Percentiles rank a stretch among this genome's conserved stretches.
Evolutionary conservation across 2,888 invertebrate species (phyloP).

Genomic region (Meiosimyza decipiens): DNA sequence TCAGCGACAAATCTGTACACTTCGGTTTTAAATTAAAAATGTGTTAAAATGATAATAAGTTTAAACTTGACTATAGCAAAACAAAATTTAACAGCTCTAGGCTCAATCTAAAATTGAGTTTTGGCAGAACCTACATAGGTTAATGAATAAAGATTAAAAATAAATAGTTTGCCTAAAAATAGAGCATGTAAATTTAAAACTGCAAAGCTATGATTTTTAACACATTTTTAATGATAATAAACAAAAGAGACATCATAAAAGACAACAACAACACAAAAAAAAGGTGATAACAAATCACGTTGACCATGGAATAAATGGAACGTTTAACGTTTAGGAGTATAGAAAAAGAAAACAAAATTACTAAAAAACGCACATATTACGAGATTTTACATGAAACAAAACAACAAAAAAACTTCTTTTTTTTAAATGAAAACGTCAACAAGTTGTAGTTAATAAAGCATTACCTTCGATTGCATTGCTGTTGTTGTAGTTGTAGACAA

Average conservation of each 20-base stretch:
- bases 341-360: slow-evolving; percentile 28
- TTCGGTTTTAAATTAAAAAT: no score
- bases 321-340: slow-evolving; percentile 26
- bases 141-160: no score
- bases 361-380: slow-evolving; percentile 17
- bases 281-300: slow-evolving; percentile 37
- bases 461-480: slow-evolving; percentile 39
- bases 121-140: no score
- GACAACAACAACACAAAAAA: slow-evolving; percentile 38
- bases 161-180: no score
- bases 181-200: no score
- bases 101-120: no score
- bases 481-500: slow-evolving; percentile 14
- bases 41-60: no score
- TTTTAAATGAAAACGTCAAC: slow-evolving; percentile 19
- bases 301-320: slow-evolving; percentile 38
- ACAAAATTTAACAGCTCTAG: no score
- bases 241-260: slow-evolving; percentile 31
- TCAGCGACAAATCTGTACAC: no score
- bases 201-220: no score
- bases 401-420: slow-evolving; percentile 21
- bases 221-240: no score
- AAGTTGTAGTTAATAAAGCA: slow-evolving; percentile 34
- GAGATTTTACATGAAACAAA: slow-evolving; percentile 23
- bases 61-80: no score